These are phyloP conservation scores for Pomacea canaliculata DNA, from an alignment of 2,888 invertebrate species.

Conservation along the genomic window DNA sequence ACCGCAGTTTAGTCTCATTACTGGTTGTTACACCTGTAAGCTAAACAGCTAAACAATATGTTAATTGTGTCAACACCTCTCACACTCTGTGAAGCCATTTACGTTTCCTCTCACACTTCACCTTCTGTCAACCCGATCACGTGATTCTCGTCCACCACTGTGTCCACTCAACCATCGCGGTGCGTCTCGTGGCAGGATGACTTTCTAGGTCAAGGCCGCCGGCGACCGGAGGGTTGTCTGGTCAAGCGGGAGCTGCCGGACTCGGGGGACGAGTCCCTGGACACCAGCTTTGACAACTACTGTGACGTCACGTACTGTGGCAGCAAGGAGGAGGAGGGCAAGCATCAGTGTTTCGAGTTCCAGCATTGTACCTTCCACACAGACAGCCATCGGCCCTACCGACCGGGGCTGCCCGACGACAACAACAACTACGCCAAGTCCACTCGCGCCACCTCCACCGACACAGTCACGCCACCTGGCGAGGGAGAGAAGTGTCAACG, in stretches of 20 bases:
- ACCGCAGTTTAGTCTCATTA: no score
- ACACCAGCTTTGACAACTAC: neutral
- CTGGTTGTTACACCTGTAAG: no score
- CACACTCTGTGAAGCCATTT: no score
- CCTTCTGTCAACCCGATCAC: neutral
- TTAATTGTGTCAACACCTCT: no score
- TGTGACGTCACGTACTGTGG: neutral
- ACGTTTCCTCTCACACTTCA: no score
- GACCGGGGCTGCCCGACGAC: neutral
- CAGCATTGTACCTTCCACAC: neutral
- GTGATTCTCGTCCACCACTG: neutral
- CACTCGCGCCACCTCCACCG: neutral
- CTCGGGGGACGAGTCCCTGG: constrained; percentile 1
- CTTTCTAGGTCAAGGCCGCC: neutral
- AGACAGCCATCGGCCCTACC: constrained; percentile 9
- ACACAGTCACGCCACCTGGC: neutral
- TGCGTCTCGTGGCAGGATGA: constrained; percentile 8
- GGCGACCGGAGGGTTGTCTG: neutral
- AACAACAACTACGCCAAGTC: constrained; percentile 3
- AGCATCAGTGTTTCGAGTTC: neutral
- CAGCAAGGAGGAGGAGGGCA: neutral
- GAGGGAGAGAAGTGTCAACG: constrained; percentile 26
- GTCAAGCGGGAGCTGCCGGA: constrained; percentile 9
- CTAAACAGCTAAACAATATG: no score
- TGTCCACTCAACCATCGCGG: no score